Conservation (phyloP, 2,113 vertebrate genomes). For the Illadopsis cleaveri region DNA sequence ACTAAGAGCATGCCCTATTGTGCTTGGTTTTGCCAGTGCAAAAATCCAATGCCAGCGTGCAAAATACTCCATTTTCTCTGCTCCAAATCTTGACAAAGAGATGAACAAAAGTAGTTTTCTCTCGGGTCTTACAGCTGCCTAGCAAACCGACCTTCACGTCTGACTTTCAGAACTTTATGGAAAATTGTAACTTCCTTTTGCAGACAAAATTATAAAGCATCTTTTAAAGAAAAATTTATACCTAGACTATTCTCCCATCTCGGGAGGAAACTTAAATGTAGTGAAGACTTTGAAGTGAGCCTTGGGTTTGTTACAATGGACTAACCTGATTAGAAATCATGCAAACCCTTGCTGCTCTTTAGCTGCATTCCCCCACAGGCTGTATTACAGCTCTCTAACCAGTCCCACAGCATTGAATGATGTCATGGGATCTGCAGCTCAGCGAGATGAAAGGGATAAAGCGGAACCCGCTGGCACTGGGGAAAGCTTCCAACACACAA, state of each 20-base stretch:
- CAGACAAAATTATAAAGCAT: background rate
- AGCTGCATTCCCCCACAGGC: constrained; percentile 74
- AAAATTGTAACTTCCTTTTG: constrained; percentile 11
- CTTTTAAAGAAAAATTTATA: background rate
- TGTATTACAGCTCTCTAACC: constrained; percentile 73
- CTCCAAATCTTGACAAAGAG: background rate
- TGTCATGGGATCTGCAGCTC: constrained; percentile 84
- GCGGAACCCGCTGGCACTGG: constrained; percentile 80
- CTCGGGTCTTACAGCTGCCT: background rate
- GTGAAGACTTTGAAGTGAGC: constrained; percentile 30
- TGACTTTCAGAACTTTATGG: background rate
- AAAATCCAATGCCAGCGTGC: background rate
- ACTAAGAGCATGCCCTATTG: background rate
- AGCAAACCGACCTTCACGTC: background rate
- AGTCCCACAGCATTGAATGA: constrained; percentile 79
- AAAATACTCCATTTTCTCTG: background rate
- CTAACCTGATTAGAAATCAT: constrained; percentile 66
- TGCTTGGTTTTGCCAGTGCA: background rate
- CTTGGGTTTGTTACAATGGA: constrained; percentile 37
- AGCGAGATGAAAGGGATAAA: constrained; percentile 82
- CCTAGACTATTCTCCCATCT: background rate
- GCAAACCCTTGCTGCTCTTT: constrained; percentile 60
- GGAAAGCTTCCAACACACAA: constrained; percentile 75
- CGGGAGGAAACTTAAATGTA: background rate
- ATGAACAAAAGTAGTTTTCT: background rate